Conservation (phyloP, 1,140 invertebrate species). For the Lepidostoma basale region DNA sequence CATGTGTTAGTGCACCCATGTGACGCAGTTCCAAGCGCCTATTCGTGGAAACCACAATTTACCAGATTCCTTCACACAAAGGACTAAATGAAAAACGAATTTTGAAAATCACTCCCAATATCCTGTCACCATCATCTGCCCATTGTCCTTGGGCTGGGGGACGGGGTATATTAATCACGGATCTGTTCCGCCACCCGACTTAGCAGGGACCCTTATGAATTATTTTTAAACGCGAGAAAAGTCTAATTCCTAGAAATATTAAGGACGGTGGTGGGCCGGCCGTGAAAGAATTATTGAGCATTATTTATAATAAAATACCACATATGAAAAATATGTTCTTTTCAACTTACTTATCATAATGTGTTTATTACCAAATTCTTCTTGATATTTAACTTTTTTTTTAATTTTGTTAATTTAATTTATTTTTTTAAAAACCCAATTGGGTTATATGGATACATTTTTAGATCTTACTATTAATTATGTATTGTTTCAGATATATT, state of each 20-base stretch:
- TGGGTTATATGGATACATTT: no score
- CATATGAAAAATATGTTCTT: no score
- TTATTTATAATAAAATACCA: no score
- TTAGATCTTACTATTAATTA: no score
- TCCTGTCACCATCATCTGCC: conserved; percentile 16
- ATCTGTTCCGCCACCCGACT: conserved; percentile 39
- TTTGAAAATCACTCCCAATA: conserved; percentile 11
- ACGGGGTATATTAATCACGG: conserved; percentile 39
- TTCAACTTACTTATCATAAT: no score
- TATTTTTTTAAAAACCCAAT: neutral
- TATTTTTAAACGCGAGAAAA: conserved; percentile 12
- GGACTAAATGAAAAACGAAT: conserved; percentile 12
- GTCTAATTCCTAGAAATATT: conserved; percentile 4
- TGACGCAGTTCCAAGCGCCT: neutral
- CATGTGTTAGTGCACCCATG: no score
- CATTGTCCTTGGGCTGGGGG: conserved; percentile 19
- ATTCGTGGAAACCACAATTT: conserved; percentile 24
- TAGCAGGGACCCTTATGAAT: conserved; percentile 10
- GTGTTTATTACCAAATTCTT: no score
- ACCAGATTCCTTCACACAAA: conserved; percentile 1
- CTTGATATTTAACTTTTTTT: no score
- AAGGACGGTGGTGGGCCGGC: neutral
- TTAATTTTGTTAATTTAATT: neutral
- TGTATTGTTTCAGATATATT: no score
- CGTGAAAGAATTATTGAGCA: neutral